Conservation (phyloP, 2,888 invertebrate genomes). For the Phortica okadai region DNA sequence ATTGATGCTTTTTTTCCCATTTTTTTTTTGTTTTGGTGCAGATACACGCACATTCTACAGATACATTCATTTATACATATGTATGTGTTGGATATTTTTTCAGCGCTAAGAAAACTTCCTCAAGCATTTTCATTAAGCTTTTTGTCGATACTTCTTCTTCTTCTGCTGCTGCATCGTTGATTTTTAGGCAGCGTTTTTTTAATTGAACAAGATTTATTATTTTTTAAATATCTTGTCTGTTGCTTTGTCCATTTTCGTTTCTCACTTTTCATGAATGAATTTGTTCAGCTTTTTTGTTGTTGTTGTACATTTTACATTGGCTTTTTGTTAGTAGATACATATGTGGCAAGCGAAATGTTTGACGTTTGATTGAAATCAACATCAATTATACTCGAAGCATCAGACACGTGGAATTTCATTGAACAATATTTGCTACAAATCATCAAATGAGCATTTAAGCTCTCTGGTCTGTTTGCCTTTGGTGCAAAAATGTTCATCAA, state of each 20-base stretch:
- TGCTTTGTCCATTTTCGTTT: constrained; percentile 7
- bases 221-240: constrained; percentile 32
- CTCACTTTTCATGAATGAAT: constrained; percentile 25
- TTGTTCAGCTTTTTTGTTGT: not conserved
- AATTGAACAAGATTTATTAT: constrained; percentile 34
- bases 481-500: no score
- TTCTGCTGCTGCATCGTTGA: not conserved
- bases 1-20: constrained; percentile 54
- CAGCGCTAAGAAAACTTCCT: constrained; percentile 33
- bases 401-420: not conserved
- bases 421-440: not conserved
- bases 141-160: not conserved
- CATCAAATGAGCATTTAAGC: not conserved
- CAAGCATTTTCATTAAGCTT: not conserved
- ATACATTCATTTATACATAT: not conserved
- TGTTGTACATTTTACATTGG: not conserved
- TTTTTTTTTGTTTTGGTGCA: not conserved
- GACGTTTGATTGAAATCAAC: constrained; percentile 29
- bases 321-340: not conserved
- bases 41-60: constrained; percentile 12
- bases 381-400: constrained; percentile 6
- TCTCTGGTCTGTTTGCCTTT: no score
- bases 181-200: not conserved
- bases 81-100: not conserved
- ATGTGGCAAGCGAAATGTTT: constrained; percentile 15